Base-by-base conservation (phyloP, 2,797 vertebrate species). In the Enteromius argenteus region DNA sequence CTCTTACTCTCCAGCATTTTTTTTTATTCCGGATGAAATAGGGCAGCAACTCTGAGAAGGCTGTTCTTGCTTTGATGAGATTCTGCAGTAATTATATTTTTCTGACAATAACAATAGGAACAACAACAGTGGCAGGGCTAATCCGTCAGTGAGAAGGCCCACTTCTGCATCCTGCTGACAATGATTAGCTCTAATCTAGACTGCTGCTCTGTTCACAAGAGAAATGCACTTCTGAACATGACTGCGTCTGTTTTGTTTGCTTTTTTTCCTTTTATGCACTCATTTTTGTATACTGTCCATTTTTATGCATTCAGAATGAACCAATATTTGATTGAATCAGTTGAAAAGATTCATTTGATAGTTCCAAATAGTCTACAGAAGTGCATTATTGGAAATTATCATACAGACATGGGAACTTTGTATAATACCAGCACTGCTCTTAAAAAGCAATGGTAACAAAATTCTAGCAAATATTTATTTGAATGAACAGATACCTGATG, bases 51-150 rank as follows among this genome's bases (percentile, higher is more conserved):
- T 91, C 93, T 93, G 92, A 93, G 93, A 93, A 93, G 94, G 93
- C 93, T 94, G 94, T 93, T 94, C 92, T 94, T 94, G 91, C 93
- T 95, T 95, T 94, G 93, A 94, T 93, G 94, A 95, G 93, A 95
- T 95, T 94, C 91, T 85, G 92, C 92, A 91, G 93, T 95, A 95
- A 95, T 95, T 95, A 95, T 95, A 88, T 90, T 90, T 96, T 94
- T 92, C 93, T 90, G 87, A 93, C 93, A 91, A 90, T 91, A 94
- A 95, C 94, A 95, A 95, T 94, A 90, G 93, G 88, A 92, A 95
- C 92, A 93, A 95, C 93, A 95, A 93, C 93, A 94, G 92, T 92
- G 90, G 93, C 93, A 91, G 92, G 92, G 91, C 93, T 95, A 96
- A 96, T 95, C 94, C 92, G 92, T 92, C 93, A 94, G 92, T 93